Conservation (phyloP, 1,140 invertebrate species). For the Sarcophaga bullata region DNA sequence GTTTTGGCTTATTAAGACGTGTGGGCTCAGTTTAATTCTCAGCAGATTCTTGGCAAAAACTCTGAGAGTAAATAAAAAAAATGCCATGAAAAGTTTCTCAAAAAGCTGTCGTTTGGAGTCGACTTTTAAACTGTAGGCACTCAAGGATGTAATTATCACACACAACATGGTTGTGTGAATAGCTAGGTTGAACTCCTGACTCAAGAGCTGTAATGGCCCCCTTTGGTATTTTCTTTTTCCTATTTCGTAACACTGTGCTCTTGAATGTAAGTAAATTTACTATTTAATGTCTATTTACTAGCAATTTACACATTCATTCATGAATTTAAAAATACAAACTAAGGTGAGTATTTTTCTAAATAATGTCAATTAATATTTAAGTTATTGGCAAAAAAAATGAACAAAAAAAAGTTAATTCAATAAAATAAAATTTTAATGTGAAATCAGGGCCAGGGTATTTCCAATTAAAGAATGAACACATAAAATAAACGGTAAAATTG, state of each 20-base stretch:
- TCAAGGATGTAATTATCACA: too few species aligned
- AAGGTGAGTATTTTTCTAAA: conserved; percentile 19
- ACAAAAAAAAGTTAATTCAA: neutral
- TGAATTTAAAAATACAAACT: neutral
- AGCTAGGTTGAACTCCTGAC: too few species aligned
- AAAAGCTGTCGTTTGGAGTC: too few species aligned
- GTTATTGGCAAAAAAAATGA: neutral
- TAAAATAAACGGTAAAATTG: neutral
- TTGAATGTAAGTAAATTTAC: neutral
- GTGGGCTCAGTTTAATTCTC: too few species aligned
- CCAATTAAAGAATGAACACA: neutral
- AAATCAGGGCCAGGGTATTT: neutral
- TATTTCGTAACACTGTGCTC: neutral
- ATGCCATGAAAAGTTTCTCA: too few species aligned
- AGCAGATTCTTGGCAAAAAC: too few species aligned
- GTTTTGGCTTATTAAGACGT: too few species aligned
- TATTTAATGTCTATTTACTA: neutral
- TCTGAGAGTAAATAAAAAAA: too few species aligned
- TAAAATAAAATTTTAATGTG: neutral
- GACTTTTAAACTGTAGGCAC: too few species aligned
- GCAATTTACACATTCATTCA: neutral
- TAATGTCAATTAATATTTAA: conserved; percentile 11
- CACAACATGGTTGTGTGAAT: too few species aligned
- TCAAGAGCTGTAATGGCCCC: too few species aligned
- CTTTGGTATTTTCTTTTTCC: too few species aligned